A percentile compares a stretch with the other conserved stretches of the same genome.
phyloP scores from a whole-genome alignment of 2,797 vertebrate species.

The Sebastes cheni region DNA sequence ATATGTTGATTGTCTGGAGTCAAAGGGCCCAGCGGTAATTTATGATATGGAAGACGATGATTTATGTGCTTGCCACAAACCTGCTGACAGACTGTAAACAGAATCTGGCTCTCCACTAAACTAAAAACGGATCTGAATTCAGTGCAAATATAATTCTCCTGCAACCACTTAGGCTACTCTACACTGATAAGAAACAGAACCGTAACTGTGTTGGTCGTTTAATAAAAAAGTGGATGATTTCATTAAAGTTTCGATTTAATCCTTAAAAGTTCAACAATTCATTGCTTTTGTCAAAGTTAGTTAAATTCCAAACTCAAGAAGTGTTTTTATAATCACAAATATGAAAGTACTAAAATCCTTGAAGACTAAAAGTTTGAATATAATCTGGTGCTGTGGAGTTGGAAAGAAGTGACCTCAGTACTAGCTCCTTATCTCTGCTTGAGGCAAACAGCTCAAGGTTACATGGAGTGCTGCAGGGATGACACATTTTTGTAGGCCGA shows the following conservation, averaged over 20 bases:
- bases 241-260: background rate
- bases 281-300: background rate
- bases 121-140: slow-evolving; percentile 31
- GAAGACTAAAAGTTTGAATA: background rate
- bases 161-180: background rate
- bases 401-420: background rate
- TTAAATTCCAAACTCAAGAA: background rate
- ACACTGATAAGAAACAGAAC: background rate
- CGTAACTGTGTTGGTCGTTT: background rate
- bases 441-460: background rate
- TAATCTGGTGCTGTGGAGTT: background rate
- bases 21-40: slow-evolving; percentile 56
- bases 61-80: slow-evolving; percentile 55
- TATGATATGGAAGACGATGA: slow-evolving; percentile 46
- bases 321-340: background rate
- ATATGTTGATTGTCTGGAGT: slow-evolving; percentile 59
- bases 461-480: no score
- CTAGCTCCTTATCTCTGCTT: background rate
- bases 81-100: slow-evolving; percentile 67
- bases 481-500: no score
- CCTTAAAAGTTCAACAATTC: background rate
- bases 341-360: background rate
- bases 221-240: background rate
- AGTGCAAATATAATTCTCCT: slow-evolving; percentile 20
- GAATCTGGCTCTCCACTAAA: slow-evolving; percentile 44